Percentiles rank a stretch among this genome's conserved stretches.
These are phyloP conservation scores for Vespertilio murinus DNA, from an alignment of 2,797 vertebrate genomes.

Conservation along the genomic window DNA sequence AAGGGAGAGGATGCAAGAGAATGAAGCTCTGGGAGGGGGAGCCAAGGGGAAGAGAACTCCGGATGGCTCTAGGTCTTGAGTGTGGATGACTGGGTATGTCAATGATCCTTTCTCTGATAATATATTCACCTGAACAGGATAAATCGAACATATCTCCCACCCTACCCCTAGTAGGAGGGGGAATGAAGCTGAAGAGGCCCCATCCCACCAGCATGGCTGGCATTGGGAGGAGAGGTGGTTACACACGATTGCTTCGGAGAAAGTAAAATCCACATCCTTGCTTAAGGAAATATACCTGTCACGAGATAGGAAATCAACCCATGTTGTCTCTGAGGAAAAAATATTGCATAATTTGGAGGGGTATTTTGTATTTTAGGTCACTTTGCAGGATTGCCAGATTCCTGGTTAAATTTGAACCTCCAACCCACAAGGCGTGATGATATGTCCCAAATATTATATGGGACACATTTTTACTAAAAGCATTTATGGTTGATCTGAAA, in stretches of 20 bases:
- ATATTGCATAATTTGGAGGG: background rate
- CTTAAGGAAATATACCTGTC: background rate
- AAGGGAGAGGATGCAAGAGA: background rate
- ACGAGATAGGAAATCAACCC: background rate
- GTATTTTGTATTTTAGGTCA: conserved; percentile 4
- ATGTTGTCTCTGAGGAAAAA: background rate
- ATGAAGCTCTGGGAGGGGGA: background rate
- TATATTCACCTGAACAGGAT: background rate
- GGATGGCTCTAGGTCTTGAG: background rate
- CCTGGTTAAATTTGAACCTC: conserved; percentile 32
- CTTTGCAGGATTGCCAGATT: background rate
- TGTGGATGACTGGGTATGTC: background rate
- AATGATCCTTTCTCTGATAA: background rate
- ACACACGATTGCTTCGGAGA: background rate
- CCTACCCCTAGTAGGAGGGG: background rate
- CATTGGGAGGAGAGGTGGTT: background rate
- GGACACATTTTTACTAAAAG: conserved; percentile 24
- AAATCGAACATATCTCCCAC: background rate
- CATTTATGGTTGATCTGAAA: conserved; percentile 15
- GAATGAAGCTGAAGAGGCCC: background rate
- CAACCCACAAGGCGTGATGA: background rate
- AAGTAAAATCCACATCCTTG: background rate
- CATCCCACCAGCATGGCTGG: background rate
- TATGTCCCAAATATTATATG: background rate
- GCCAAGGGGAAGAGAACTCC: background rate